Percentiles rank a stretch among this genome's conserved stretches.
phyloP scores from a whole-genome alignment of 2,113 vertebrate species.

The Barbus barbus region DNA sequence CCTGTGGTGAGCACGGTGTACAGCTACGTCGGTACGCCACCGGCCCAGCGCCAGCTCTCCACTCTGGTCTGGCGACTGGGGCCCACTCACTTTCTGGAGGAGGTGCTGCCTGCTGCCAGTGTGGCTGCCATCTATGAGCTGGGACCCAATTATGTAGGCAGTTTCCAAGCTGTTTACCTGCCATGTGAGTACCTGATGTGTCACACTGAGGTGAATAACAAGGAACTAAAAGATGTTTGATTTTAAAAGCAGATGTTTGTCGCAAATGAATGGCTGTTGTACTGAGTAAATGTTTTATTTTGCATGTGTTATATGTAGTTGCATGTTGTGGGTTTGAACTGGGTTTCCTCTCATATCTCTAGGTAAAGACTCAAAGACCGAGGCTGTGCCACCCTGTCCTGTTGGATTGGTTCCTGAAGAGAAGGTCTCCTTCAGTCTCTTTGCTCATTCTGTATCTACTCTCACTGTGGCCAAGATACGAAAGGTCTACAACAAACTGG shows the following conservation, averaged over 20 bases:
- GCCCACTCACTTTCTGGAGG: constrained; percentile 94
- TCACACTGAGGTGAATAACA: not conserved
- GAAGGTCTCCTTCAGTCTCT: constrained; percentile 95
- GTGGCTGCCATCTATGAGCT: constrained; percentile 89
- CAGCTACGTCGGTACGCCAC: constrained; percentile 88
- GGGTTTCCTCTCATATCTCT: constrained; percentile 23
- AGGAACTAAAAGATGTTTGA: not conserved
- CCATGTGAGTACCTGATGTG: constrained; percentile 84
- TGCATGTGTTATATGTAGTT: not conserved
- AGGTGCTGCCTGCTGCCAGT: constrained; percentile 87
- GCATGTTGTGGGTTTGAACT: not conserved
- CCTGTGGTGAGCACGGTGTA: constrained; percentile 95
- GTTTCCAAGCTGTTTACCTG: constrained; percentile 91
- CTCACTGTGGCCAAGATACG: constrained; percentile 96
- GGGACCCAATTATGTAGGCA: constrained; percentile 91
- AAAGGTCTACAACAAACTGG: constrained; percentile 96
- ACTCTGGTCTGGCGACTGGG: constrained; percentile 92
- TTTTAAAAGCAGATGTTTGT: not conserved
- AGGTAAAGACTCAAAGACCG: constrained; percentile 94
- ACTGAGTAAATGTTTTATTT: not conserved
- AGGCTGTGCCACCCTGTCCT: constrained; percentile 77
- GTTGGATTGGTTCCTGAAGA: constrained; percentile 93
- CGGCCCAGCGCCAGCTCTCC: constrained; percentile 90
- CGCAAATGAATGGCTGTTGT: not conserved
- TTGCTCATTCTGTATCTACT: constrained; percentile 87